These are phyloP conservation scores for Leptodactylus fuscus DNA, from an alignment of 2,113 vertebrate species.

Conservation along the genomic window DNA sequence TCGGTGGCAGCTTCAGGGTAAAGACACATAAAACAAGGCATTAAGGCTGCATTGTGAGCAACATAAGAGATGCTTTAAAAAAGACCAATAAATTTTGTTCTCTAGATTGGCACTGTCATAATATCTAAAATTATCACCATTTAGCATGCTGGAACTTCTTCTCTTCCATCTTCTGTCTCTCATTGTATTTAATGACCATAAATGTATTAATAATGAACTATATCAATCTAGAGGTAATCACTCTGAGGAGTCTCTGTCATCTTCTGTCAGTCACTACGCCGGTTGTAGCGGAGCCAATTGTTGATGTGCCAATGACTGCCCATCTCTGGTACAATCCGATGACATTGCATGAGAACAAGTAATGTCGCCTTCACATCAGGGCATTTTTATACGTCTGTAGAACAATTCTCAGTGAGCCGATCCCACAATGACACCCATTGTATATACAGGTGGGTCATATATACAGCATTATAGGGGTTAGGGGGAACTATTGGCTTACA, in stretches of 20 bases:
- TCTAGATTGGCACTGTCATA: background rate
- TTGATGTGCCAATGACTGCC: background rate
- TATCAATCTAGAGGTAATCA: conserved; percentile 17
- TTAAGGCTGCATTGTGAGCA: background rate
- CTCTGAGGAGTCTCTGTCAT: background rate
- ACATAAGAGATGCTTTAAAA: background rate
- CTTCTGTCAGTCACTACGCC: background rate
- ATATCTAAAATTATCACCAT: conserved; percentile 10
- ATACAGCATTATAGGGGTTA: too few relatives aligned
- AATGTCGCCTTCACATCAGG: background rate
- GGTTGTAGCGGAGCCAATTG: conserved; percentile 4
- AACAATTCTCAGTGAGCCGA: too few relatives aligned
- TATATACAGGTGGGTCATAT: too few relatives aligned
- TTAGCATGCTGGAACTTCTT: background rate
- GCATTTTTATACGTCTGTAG: too few relatives aligned
- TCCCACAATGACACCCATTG: too few relatives aligned
- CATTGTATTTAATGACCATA: conserved; percentile 10
- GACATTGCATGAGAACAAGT: background rate
- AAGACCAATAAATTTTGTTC: background rate
- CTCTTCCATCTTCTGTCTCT: background rate
- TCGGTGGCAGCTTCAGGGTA: background rate
- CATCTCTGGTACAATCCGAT: background rate
- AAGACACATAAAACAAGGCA: background rate
- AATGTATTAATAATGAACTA: background rate
- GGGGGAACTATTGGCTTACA: too few relatives aligned